Base-by-base conservation (phyloP, 1,140 invertebrate genomes). In the Eupeodes corollae region DNA sequence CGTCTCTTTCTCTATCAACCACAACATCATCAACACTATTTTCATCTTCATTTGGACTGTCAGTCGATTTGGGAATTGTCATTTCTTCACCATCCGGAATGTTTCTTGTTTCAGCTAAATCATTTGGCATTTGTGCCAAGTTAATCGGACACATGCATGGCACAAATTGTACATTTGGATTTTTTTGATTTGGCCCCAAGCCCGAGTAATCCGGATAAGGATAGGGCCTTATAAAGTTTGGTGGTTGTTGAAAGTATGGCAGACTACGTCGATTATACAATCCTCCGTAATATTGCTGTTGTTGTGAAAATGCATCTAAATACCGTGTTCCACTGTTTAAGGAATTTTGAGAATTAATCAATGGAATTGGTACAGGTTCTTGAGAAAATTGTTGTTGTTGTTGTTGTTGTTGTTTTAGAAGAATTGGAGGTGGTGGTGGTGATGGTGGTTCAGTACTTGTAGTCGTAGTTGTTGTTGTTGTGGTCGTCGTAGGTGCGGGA, bases 71-170 rank as follows among this genome's bases (percentile, higher is more conserved):
- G 8, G 21, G 3, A 26, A 26, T 26, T 5, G 3, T 26, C 21
- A 26, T 26, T 5, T 26, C 21, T 26, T 26, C 21, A 26, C 8
- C 21, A 26, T 26, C 21, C 3, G 21, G 21, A 5, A 26, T 26
- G 3, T 3, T 26, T 26, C 21, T 26, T 26, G 21, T 26, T 26
- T 26, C 21, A 5, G 21, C 21, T 8, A 26, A 26, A 26, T 26
- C 21, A 26, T 26, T 26, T 3, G 21, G 8, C 3, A 26, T 5
- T 26, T 26, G 21, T 5, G 21, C 21, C 21, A 26, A 26, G 8
- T 26, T 66, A 1, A 66, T 47, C 2, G 63, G 63, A 31, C 63
- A 66, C 63, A 66, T 66, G 54, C 63, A 66, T 44, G 63, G 63
- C 40, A 66, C 63, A 11, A 66, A 65, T 40, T 66, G 58, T 2